Base-by-base conservation (phyloP, 2,888 invertebrate species). In the Synanthedon myopaeformis region DNA sequence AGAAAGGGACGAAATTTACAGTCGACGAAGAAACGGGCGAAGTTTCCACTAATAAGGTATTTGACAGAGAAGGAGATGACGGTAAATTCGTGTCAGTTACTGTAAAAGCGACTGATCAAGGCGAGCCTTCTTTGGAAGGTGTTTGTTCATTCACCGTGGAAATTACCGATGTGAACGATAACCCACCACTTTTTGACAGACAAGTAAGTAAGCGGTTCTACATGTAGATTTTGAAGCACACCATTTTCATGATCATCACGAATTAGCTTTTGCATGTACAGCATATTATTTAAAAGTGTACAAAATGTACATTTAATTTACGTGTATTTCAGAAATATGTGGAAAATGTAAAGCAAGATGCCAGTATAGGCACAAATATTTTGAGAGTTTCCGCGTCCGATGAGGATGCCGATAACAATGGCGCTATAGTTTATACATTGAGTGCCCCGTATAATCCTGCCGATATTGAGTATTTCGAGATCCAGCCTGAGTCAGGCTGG, bases 101-200 rank as follows among this genome's bases (percentile, higher is more conserved):
- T 0, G 96, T 98, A 0, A 98, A 98, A 84, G 99, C 98, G 4
- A 97, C 97, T 0, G 99, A 99, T 90, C 96, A 98, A 76, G 99
- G 98, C n/a, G 96, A 96, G 76, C 98, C 98, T 1, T 96, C 97
- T 0, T 82, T 99, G 62, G 98, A 98, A 82, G 98, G 98, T 28
- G 98, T 98, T 61, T 99, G 99, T 81, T 98, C 98, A 6, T 99
- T 99, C 77, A 97, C 97, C 13, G 98, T 98, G 51, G 97, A 97
- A 89, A 97, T 99, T 53, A 96, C 96, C 1, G 99, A 99, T 79
- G 96, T 97, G 50, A 99, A 99, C 74, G 99, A 99, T 78, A 98
- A 98, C 82, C 96, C 97, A 6, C 97, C 97, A 8, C 85, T 97
- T 53, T 97, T 97, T 80, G 97, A 97, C 86, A 90, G 97, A 89